Evolutionary conservation across 2,888 invertebrate genomes (phyloP), one percentile per base, ranked within the genome.

Genomic region (Anoncus sp.): DNA sequence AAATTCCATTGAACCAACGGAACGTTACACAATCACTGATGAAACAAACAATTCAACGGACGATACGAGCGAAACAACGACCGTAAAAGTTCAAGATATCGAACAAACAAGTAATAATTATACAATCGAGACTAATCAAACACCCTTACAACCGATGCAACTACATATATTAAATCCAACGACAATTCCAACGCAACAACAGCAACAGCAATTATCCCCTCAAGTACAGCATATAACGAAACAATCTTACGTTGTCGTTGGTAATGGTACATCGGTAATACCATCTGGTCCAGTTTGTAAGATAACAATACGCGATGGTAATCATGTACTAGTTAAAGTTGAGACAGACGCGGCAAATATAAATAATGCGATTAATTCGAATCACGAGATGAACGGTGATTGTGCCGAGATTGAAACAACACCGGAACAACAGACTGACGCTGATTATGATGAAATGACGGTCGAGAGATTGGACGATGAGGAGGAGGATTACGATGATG

Each of bases 221-320:
- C 81, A 70, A 12, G 63, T 20, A 1, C 73, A 81, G 79, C 87
- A 84, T 72, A 82, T 78, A 63, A 78, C 63, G 65, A 86, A 86
- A 60, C 84, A 85, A 71, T 84, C 88, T 3, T 87, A 83, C 49
- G 86, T 87, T n/a, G 85, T 87, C 22, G 85, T 92, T 1, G 63
- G 78, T 83, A 31, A 84, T 84, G 38, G 84, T 83, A 47, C 77
- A 12, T 72, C 77, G n/a, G 59, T 81, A 40, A 49, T 77, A 24
- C 85, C 86, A 4, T 87, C 89, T 62, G 86, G 84, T 27, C 91
- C 91, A 7, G 88, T 91, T 84, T 94, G 93, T 85, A 96, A 95
- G 92, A 94, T 96, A 83, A 93, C 94, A 40, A 92, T 95, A 75
- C 95, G 95, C 87, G 96, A 96, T 91, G 95, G 95, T 16, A 95